A percentile compares a stretch with the other conserved stretches of the same genome.
Evolutionary conservation across 2,797 vertebrate genomes (phyloP).

Genomic region (Hydrocynus forskahlii): DNA sequence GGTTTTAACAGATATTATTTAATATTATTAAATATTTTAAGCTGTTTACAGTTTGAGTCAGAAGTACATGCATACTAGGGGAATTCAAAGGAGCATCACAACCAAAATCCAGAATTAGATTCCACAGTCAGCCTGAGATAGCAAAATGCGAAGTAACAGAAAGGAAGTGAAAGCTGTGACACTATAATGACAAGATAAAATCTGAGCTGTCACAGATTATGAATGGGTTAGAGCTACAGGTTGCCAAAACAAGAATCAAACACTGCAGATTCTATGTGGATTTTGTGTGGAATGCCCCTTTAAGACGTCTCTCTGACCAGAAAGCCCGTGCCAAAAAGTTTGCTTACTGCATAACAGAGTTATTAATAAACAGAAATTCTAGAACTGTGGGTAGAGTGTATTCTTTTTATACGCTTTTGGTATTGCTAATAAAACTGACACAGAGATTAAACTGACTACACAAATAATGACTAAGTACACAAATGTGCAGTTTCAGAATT

Average conservation of each 20-base stretch:
- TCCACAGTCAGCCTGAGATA: not conserved
- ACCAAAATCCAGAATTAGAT: not conserved
- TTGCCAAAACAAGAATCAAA: too few species aligned
- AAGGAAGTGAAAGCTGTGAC: not conserved
- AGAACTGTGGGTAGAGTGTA: not conserved
- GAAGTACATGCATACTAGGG: not conserved
- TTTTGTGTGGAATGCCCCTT: not conserved
- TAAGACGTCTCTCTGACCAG: not conserved
- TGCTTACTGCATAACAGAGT: conserved; percentile 6
- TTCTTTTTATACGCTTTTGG: not conserved
- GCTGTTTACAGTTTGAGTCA: not conserved
- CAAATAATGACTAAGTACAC: not conserved
- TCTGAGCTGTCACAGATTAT: not conserved
- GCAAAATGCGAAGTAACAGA: not conserved
- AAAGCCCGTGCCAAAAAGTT: not conserved
- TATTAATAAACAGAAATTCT: conserved; percentile 16
- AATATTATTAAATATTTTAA: not conserved
- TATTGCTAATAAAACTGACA: not conserved
- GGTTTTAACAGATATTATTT: not conserved
- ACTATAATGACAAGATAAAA: not conserved
- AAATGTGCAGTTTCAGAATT: not conserved
- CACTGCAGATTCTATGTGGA: not conserved
- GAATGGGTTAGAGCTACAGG: not conserved
- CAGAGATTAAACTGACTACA: not conserved
- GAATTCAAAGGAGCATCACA: not conserved